phyloP scores from a whole-genome alignment of 2,113 vertebrate genomes.

The Picathartes gymnocephalus region DNA sequence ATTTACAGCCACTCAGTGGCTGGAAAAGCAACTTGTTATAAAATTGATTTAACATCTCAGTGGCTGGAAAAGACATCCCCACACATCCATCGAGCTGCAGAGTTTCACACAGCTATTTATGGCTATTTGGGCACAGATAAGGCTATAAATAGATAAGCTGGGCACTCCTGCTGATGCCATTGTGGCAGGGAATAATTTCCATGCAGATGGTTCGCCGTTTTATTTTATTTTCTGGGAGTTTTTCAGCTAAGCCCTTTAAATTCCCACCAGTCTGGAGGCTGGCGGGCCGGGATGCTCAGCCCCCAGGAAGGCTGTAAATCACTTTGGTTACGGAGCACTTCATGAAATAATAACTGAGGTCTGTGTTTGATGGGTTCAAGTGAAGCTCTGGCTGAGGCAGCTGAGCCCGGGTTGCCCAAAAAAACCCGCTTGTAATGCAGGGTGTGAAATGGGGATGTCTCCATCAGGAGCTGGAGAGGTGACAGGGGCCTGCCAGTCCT shows the following conservation, averaged over 20 bases:
- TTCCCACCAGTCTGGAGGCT: conserved; percentile 57
- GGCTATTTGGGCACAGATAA: conserved; percentile 53
- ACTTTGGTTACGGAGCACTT: conserved; percentile 23
- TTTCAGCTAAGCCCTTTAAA: conserved; percentile 48
- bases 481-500: background rate
- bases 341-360: background rate
- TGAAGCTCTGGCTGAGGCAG: background rate
- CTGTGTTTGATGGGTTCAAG: background rate
- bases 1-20: conserved; percentile 78
- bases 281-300: conserved; percentile 42
- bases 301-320: conserved; percentile 58
- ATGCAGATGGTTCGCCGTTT: conserved; percentile 15
- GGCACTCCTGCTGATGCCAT: conserved; percentile 28
- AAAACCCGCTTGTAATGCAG: accelerated
- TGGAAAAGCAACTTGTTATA: conserved; percentile 79
- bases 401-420: background rate
- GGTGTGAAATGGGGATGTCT: background rate
- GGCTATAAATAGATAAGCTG: conserved; percentile 44
- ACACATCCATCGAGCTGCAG: conserved; percentile 29
- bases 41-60: conserved; percentile 79
- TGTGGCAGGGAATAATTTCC: conserved; percentile 44
- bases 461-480: background rate
- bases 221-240: conserved; percentile 59
- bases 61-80: conserved; percentile 72
- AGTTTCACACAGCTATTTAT: conserved; percentile 68